A percentile compares a stretch with the other conserved stretches of the same genome.
These are phyloP conservation scores for Clamator glandarius DNA, from an alignment of 2,797 vertebrate genomes.

Conservation along the genomic window DNA sequence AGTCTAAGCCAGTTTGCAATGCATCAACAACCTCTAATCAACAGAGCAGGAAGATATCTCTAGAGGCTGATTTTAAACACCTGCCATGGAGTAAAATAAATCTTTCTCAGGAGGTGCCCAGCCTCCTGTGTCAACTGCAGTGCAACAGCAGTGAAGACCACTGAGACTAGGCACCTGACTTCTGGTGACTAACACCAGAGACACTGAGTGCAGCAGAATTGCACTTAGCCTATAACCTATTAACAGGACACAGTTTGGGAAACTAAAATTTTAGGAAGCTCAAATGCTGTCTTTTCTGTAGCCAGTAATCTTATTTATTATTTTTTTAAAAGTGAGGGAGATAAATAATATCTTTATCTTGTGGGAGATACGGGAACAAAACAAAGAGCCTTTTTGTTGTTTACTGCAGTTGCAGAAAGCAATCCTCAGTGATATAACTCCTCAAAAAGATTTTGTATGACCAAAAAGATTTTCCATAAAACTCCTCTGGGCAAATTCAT, in stretches of 20 bases:
- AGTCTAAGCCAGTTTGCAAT: neutral
- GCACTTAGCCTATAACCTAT: neutral
- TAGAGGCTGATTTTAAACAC: neutral
- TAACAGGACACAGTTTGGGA: neutral
- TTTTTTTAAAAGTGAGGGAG: neutral
- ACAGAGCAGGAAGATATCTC: neutral
- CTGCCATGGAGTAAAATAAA: neutral
- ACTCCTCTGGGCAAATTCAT: conserved; percentile 52
- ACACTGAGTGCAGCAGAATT: neutral
- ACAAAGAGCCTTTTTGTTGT: neutral
- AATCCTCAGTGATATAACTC: neutral
- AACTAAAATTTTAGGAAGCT: neutral
- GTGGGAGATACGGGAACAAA: neutral
- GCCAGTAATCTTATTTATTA: neutral
- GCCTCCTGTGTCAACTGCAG: neutral
- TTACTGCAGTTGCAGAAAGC: neutral
- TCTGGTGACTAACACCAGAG: neutral
- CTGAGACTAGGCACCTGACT: neutral
- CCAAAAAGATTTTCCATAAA: neutral
- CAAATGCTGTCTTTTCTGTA: neutral
- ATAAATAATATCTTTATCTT: neutral
- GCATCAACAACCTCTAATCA: neutral
- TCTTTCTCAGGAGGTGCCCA: neutral
- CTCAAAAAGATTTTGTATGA: neutral
- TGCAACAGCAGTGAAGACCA: fast-evolving